phyloP scores from a whole-genome alignment of 2,888 invertebrate species.

The Drosophila rubida region DNA sequence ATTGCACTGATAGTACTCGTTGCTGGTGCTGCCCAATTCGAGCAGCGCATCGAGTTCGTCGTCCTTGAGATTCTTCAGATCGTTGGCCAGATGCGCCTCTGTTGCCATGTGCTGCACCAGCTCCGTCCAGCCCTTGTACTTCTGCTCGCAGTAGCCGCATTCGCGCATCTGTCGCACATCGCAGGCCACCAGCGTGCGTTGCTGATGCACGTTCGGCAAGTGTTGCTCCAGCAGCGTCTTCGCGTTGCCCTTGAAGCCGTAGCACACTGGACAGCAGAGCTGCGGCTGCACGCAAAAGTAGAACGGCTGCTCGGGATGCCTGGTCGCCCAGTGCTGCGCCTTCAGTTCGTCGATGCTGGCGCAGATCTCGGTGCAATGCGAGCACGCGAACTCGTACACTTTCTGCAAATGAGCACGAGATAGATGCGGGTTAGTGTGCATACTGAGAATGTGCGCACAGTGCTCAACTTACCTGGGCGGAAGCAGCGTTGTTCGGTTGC shows the following conservation, averaged over 20 bases:
- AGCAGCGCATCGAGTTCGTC: conserved; percentile 52
- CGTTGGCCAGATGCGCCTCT: conserved; percentile 67
- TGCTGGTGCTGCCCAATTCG: conserved; percentile 36
- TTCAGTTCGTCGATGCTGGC: conserved; percentile 56
- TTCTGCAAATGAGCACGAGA: conserved; percentile 24
- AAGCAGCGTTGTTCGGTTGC: background rate
- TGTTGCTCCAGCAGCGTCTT: conserved; percentile 60
- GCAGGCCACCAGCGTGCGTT: conserved; percentile 82
- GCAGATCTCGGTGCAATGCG: conserved; percentile 65
- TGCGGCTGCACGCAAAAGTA: conserved; percentile 69
- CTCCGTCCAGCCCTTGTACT: conserved; percentile 29
- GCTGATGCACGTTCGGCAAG: conserved; percentile 59
- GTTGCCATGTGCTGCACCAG: conserved; percentile 59
- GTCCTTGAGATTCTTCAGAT: conserved; percentile 66
- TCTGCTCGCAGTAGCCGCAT: conserved; percentile 74
- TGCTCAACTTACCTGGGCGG: background rate
- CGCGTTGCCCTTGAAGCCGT: conserved; percentile 58
- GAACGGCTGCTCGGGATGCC: conserved; percentile 70
- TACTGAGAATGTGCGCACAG: too few species aligned
- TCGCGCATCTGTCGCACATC: conserved; percentile 58
- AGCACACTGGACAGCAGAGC: conserved; percentile 75
- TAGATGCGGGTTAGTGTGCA: too few species aligned
- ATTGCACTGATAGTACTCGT: conserved; percentile 75
- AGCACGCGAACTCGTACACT: conserved; percentile 63
- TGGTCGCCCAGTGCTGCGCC: conserved; percentile 61